Percentiles rank a stretch among this genome's conserved stretches.
Conservation (phyloP, 2,797 vertebrate species). For the Podarcis lilfordi region DNA sequence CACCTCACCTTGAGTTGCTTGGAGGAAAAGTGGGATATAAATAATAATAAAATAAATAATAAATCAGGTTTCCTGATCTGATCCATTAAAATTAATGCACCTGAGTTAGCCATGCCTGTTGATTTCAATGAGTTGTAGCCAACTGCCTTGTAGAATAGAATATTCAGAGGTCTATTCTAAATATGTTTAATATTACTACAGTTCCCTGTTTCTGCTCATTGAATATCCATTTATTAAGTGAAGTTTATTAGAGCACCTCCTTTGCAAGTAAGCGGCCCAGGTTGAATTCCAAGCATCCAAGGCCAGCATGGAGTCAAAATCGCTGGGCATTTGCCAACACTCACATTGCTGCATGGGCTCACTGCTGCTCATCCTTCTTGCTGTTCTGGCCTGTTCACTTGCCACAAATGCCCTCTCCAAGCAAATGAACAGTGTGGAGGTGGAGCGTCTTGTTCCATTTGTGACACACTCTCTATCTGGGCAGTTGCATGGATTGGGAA, state of each 20-base stretch:
- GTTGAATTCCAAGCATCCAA: neutral
- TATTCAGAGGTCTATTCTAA: no score
- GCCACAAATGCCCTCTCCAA: neutral
- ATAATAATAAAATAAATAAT: no score
- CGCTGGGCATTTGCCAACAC: neutral
- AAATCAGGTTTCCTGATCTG: no score
- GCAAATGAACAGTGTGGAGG: neutral
- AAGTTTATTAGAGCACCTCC: neutral
- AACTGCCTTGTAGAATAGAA: no score
- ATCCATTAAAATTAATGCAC: no score
- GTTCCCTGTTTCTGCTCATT: constrained; percentile 39
- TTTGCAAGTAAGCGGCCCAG: neutral
- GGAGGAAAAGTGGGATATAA: no score
- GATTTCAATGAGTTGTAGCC: no score
- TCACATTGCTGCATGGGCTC: neutral
- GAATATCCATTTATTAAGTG: neutral
- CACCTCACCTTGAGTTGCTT: no score
- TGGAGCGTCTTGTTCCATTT: neutral
- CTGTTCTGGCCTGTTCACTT: neutral
- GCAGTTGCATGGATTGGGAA: neutral
- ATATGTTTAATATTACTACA: no score
- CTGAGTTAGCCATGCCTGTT: no score
- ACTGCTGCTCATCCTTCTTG: neutral
- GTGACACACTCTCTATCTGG: neutral
- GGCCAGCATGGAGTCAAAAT: neutral